Evolutionary conservation across 92 coral and sea anemone genomes (phyloP).

Genomic region (Parazoanthus darwini): DNA sequence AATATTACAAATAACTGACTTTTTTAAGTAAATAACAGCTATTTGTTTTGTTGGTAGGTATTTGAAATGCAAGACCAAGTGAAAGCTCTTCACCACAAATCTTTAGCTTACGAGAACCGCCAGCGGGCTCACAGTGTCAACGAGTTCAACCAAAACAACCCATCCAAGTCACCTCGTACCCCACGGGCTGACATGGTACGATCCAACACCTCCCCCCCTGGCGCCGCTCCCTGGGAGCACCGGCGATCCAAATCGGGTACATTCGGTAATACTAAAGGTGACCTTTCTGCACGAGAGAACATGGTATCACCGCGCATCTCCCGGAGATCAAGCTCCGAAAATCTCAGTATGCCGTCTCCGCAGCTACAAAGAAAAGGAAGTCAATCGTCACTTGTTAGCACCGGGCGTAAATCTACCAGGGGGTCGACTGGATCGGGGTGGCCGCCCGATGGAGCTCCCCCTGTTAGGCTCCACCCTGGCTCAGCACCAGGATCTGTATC

Average conservation of each 20-base stretch:
- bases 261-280: constrained; percentile 33
- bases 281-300: constrained; percentile 12
- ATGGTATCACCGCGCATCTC: constrained; percentile 75
- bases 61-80: constrained; percentile 90
- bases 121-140: constrained; percentile 77
- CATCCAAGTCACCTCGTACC: constrained; percentile 67
- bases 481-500: constrained; percentile 77
- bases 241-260: constrained; percentile 37
- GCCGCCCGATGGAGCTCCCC: constrained; percentile 70
- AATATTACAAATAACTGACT: background rate
- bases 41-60: constrained; percentile 53
- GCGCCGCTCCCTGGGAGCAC: constrained; percentile 28
- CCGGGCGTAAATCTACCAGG: constrained; percentile 39
- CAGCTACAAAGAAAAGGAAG: constrained; percentile 42
- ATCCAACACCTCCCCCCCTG: constrained; percentile 40
- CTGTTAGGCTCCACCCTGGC: constrained; percentile 73
- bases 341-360: constrained; percentile 51
- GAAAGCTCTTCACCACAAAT: constrained; percentile 82
- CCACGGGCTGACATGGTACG: constrained; percentile 66
- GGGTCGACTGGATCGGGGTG: constrained; percentile 54
- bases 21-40: background rate
- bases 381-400: constrained; percentile 37
- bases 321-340: constrained; percentile 83
- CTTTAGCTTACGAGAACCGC: constrained; percentile 75
- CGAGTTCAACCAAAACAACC: constrained; percentile 47